phyloP scores from a whole-genome alignment of 2,113 vertebrate genomes.

The Mohoua ochrocephala region DNA sequence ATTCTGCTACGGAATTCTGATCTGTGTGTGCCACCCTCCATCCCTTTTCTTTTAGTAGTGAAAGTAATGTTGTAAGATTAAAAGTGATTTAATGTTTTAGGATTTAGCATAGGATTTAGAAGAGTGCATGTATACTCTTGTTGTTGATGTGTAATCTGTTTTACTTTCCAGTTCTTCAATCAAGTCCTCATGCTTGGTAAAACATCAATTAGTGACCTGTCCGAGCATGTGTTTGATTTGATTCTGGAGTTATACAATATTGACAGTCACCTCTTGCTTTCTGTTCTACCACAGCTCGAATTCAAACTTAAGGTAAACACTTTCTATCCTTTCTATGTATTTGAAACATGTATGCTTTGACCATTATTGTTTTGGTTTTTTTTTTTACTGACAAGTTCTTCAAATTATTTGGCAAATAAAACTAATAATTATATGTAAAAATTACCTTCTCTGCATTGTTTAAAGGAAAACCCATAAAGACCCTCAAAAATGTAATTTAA shows the following conservation, averaged over 20 bases:
- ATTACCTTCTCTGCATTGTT: background rate
- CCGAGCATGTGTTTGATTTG: slow-evolving; percentile 96
- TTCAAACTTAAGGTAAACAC: slow-evolving; percentile 94
- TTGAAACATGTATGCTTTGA: background rate
- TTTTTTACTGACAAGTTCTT: background rate
- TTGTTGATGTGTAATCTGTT: background rate
- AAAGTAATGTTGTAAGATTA: background rate
- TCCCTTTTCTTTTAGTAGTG: background rate
- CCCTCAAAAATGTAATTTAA: background rate
- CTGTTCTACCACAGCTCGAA: slow-evolving; percentile 96
- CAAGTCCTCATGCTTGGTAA: slow-evolving; percentile 99
- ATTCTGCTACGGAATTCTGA: background rate
- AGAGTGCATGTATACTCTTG: background rate
- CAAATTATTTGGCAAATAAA: background rate
- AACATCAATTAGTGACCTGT: slow-evolving; percentile 97
- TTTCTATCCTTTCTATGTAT: background rate
- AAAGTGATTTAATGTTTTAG: background rate
- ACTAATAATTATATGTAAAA: background rate
- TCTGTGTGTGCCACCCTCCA: rapidly evolving
- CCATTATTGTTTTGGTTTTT: background rate
- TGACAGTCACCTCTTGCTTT: slow-evolving; percentile 96
- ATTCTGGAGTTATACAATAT: slow-evolving; percentile 99
- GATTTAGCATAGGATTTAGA: background rate
- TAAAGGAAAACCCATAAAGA: background rate
- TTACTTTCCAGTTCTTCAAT: slow-evolving; percentile 90